Conservation (phyloP, 2,113 vertebrate species). For the Tyto alba region DNA sequence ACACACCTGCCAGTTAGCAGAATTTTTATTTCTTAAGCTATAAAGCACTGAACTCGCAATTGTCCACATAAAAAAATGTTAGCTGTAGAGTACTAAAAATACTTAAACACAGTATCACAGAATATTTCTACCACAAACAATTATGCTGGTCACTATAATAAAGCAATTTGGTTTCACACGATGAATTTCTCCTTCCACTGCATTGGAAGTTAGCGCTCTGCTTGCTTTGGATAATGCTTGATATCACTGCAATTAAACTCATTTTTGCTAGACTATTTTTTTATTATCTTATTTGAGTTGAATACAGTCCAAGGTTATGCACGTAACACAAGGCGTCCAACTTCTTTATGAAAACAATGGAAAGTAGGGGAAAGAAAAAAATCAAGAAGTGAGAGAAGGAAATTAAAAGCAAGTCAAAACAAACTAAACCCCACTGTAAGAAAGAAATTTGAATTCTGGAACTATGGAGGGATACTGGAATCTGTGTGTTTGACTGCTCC, state of each 20-base stretch:
- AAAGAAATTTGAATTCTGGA: not conserved
- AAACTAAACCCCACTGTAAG: not conserved
- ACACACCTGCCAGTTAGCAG: not conserved
- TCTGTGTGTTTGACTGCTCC: not conserved
- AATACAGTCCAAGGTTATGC: not conserved
- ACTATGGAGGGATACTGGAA: not conserved
- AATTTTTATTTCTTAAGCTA: not conserved
- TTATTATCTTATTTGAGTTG: constrained; percentile 2
- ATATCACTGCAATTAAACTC: not conserved
- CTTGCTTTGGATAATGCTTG: not conserved
- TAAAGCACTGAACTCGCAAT: not conserved
- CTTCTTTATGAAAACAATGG: not conserved
- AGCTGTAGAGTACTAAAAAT: not conserved
- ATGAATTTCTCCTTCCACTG: not conserved
- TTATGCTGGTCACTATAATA: not conserved
- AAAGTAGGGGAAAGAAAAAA: not conserved
- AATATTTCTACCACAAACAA: not conserved
- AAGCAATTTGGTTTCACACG: not conserved
- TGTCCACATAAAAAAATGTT: not conserved
- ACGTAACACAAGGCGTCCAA: not conserved
- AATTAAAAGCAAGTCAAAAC: not conserved
- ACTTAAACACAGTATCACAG: not conserved
- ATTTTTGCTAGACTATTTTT: not conserved
- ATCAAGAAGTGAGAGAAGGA: not conserved
- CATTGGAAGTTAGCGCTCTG: not conserved